A percentile compares a stretch with the other conserved stretches of the same genome.
Evolutionary conservation across 2,797 vertebrate species (phyloP).

Genomic region (Choloepus didactylus): DNA sequence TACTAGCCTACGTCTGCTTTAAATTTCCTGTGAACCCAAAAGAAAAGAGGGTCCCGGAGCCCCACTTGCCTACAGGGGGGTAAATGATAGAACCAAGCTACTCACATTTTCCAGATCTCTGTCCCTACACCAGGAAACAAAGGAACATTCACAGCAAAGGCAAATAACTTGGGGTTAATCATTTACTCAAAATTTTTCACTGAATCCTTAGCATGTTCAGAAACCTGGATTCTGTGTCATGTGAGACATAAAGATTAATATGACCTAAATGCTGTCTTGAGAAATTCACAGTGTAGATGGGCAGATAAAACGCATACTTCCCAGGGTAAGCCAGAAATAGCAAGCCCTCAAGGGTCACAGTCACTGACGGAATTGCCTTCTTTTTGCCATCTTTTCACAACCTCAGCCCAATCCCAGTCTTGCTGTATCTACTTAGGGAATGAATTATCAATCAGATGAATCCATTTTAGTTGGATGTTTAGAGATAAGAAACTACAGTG

Average conservation of each 20-base stretch:
- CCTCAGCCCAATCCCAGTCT: not conserved
- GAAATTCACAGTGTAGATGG: not conserved
- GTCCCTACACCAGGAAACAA: not conserved
- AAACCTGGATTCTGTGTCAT: not conserved
- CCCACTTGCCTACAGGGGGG: not conserved
- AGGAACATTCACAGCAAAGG: not conserved
- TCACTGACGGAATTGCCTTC: not conserved
- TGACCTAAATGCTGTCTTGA: not conserved
- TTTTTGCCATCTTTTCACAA: not conserved
- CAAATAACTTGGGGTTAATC: not conserved
- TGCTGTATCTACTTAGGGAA: not conserved
- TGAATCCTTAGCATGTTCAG: not conserved
- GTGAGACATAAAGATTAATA: not conserved
- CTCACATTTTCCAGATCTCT: not conserved
- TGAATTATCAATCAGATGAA: not conserved
- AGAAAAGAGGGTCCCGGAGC: not conserved
- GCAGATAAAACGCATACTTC: not conserved
- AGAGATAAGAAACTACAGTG: not conserved
- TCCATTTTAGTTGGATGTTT: slow-evolving; percentile 5
- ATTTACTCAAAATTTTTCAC: not conserved
- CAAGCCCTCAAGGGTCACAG: not conserved
- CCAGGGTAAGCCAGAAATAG: not conserved
- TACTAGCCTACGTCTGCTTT: slow-evolving; percentile 69
- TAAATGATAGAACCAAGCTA: not conserved
- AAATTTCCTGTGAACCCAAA: not conserved